phyloP scores from a whole-genome alignment of 2,888 invertebrate genomes.

The Ormyrus rosae region DNA sequence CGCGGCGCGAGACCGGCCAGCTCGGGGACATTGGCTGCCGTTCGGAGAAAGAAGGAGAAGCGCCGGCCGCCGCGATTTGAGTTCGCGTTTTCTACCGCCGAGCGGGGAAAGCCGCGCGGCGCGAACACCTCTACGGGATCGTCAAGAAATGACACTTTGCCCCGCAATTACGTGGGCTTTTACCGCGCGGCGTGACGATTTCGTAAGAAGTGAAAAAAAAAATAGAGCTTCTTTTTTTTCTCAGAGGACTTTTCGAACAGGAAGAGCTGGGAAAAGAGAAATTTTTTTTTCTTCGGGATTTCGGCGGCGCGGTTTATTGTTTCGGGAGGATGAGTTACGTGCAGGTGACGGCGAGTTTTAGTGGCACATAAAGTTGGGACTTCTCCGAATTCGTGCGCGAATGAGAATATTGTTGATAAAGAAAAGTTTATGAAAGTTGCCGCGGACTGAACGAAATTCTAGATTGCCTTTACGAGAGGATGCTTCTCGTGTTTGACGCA shows the following conservation, averaged over 20 bases:
- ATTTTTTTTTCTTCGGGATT: slow-evolving; percentile 3
- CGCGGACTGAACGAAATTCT: too few species aligned
- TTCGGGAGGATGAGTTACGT: too few species aligned
- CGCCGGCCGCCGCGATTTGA: slow-evolving; percentile 41
- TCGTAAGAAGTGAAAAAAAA: slow-evolving; percentile 25
- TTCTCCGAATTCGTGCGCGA: too few species aligned
- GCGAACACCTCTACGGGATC: background rate
- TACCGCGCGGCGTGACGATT: background rate
- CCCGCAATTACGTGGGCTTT: background rate
- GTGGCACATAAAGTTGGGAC: too few species aligned
- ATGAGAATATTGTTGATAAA: too few species aligned
- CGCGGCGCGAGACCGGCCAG: background rate
- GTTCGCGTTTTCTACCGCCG: background rate
- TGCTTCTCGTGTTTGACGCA: too few species aligned
- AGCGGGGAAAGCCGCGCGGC: slow-evolving; percentile 27
- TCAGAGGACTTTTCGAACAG: too few species aligned
- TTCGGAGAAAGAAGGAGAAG: background rate
- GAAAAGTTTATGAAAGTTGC: too few species aligned
- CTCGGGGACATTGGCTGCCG: background rate
- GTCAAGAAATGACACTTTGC: slow-evolving; percentile 5
- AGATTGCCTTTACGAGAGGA: too few species aligned
- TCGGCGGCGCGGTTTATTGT: background rate
- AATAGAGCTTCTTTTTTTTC: too few species aligned
- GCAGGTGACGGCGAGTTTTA: too few species aligned
- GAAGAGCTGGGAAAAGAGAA: slow-evolving; percentile 14